Evolutionary conservation across 2,797 vertebrate species (phyloP), one percentile per base, ranked within the genome.

Genomic region (Acrocephalus scirpaceus): DNA sequence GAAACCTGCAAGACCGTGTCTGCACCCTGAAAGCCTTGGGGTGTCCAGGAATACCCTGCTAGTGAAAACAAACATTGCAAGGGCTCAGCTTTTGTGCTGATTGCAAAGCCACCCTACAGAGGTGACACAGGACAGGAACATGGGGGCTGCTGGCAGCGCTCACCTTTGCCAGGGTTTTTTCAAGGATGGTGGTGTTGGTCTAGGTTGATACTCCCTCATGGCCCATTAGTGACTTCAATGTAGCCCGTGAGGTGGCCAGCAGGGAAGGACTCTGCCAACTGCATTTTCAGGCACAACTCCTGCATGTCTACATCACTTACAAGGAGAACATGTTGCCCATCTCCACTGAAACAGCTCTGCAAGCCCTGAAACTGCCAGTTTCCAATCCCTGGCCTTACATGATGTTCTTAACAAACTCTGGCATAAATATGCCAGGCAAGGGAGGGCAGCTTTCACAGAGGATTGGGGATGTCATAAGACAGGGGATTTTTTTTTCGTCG

Each of bases 391-490:
- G 22, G 66, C 76, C 60, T 65, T 78, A 66, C 18, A 9, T 48
- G 87, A 86, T 13, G 56, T 66, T 70, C 86, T 79, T 94, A 95
- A 97, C 92, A 87, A 92, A 86, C 34, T 56, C 27, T 91, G 94
- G 92, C 92, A 87, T 86, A 89, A 91, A 93, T 92, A 82, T 87
- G 65, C 88, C 91, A 94, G 88, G 60, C 32, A 4, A 84, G 51
- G 77, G 93, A 84, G 79, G 70, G 71, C 67, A 13, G 77, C 71
- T 84, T 66, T 91, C 75, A 53, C 74, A 36, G 56, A 47, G 77
- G 56, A 64, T 42, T 81, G 57, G 62, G 60, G 57, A 74, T 74
- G 88, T 79, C 84, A 86, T 76, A 60, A 67, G 85, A 45, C 67
- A 38, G 67, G 40, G 42, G 36, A 77, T 54, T 65, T 22, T 71